Evolutionary conservation across 1,140 invertebrate species (phyloP).

Genomic region (Neocloeon triangulifer): DNA sequence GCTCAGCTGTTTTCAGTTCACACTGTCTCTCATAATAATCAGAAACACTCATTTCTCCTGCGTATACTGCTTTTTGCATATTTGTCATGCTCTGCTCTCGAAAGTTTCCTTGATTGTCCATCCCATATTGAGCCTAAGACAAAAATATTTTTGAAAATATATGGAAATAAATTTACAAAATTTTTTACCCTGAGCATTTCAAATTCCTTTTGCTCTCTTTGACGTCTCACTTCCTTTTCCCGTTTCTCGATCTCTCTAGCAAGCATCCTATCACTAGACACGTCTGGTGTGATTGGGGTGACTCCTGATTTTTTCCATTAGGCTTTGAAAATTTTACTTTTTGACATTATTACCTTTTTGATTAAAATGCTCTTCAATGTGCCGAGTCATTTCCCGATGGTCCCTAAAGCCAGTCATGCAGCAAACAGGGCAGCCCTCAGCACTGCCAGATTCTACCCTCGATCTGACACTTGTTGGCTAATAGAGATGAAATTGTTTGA

Average conservation of each 20-base stretch:
- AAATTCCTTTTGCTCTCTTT: slow-evolving; percentile 57
- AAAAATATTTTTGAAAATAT: slow-evolving; percentile 1
- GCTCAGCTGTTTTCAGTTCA: slow-evolving; percentile 46
- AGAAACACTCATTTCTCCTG: slow-evolving; percentile 58
- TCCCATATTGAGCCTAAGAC: slow-evolving; percentile 64
- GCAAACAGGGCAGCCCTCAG: slow-evolving; percentile 28
- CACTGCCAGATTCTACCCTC: slow-evolving; percentile 12
- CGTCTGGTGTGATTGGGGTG: slow-evolving; percentile 24
- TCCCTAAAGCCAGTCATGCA: slow-evolving; percentile 22
- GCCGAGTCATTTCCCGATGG: slow-evolving; percentile 29
- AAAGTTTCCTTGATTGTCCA: slow-evolving; percentile 67
- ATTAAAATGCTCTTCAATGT: slow-evolving; percentile 45
- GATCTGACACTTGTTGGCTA: slow-evolving; percentile 10
- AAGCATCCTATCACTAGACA: slow-evolving; percentile 26
- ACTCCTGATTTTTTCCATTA: slow-evolving; percentile 13
- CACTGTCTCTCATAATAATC: slow-evolving; percentile 68
- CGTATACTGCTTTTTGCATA: slow-evolving; percentile 61
- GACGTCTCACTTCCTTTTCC: slow-evolving; percentile 43
- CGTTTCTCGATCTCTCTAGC: slow-evolving; percentile 33
- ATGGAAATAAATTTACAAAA: too few relatives aligned
- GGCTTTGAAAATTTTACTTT: too few relatives aligned
- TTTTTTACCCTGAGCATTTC: slow-evolving; percentile 43
- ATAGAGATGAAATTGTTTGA: slow-evolving; percentile 1
- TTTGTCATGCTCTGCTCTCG: slow-evolving; percentile 58
- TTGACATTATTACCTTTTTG: too few relatives aligned